Base-by-base conservation (phyloP, 1,140 invertebrate species). In the Liolophura sinensis region DNA sequence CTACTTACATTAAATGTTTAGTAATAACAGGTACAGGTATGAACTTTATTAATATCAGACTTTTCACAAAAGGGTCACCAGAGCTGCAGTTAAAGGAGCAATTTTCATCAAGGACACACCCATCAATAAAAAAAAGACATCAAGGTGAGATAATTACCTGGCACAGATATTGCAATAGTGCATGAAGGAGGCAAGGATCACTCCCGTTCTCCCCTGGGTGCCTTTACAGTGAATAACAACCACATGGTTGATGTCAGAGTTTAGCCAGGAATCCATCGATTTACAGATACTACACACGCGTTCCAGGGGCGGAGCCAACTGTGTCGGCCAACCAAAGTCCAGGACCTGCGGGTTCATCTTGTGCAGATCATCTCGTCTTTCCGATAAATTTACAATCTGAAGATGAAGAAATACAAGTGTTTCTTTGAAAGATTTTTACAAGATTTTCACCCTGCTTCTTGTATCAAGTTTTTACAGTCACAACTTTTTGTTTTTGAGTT, bases 101-200 rank as follows among this genome's bases (percentile, higher is more conserved):
- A n/a, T n/a, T n/a, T n/a, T n/a, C n/a, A n/a, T n/a, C n/a, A n/a
- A n/a, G n/a, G n/a, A n/a, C n/a, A n/a, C n/a, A n/a, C n/a, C n/a
- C n/a, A n/a, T n/a, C n/a, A n/a, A n/a, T n/a, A n/a, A n/a, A n/a
- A n/a, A n/a, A n/a, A n/a, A n/a, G n/a, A 40, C 3, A 40, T 40
- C 9, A 40, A 3, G 31, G 31, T 3, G 18, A 47, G 20, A 50
- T 15, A 62, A 73, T 65, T 71, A 88, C 87, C 84, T 91, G 48
- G 93, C 92, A 85, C 93, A 96, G 73, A 96, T 95, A 78, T 91
- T 93, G 70, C 92, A 93, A 86, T 96, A 96, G 85, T 96, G 92
- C 91, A 96, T 94, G 85, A 95, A 96, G 12, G 94, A 92, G 16
- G 93, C 92, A 63, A 96, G 90, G 67, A 95, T 89, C 52, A 96